Evolutionary conservation across 2,113 vertebrate genomes (phyloP), one percentile per base, ranked within the genome.

Genomic region (Psophia crepitans): DNA sequence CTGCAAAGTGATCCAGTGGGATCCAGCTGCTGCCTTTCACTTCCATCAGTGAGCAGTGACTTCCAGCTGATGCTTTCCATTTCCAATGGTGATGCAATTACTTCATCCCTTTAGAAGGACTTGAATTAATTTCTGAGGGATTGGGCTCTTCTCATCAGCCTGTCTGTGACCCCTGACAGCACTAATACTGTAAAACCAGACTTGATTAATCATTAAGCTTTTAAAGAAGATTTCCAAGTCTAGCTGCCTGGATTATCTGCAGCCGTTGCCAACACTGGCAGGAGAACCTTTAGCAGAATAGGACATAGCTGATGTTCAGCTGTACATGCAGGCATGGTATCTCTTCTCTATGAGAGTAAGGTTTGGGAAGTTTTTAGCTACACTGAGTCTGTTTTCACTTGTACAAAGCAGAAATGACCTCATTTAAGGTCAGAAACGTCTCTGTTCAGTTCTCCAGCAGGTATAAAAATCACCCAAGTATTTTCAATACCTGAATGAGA

Each of bases 161-260:
- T 79, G 74, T 37, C 87, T 85, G 54, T 89, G 71, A 87, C 83
- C 89, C 44, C 69, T 93, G 70, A 65, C 66, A 84, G 51, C 28
- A 83, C 74, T 95, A 97, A 95, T 90, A 49, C 79, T 92, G 63
- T 65, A 89, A 93, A 88, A 66, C 14, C 73, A 93, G 84, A 73
- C 73, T 78, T 92, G 95, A 96, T 95, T 97, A 93, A 97, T 97
- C 87, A 95, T 97, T 97, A 97, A 79, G 58, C 82, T 94, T 96
- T 93, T 83, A 92, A 97, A 97, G 92, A 93, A 91, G 96, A 95
- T 92, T 95, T 94, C 54, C 14, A 64, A 77, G 49, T 81, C 84
- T 51, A 69, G 79, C 89, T 93, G 92, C 79, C 24, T 69, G 78
- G 73, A 90, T 95, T 91, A 95, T 92, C 84, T 78, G 64, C 65